These are phyloP conservation scores for Apoda limacodes DNA, from an alignment of 2,888 invertebrate species.

Conservation along the genomic window DNA sequence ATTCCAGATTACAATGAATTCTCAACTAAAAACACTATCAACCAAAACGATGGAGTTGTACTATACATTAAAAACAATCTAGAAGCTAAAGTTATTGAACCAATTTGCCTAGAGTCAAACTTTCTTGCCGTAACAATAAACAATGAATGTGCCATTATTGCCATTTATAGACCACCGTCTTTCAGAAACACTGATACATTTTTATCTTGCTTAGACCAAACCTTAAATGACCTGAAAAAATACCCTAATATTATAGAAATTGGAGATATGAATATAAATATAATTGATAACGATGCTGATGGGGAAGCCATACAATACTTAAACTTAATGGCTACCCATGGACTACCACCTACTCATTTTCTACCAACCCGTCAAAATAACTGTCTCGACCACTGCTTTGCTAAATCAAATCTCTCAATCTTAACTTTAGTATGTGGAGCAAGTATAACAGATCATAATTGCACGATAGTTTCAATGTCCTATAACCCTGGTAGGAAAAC, in stretches of 20 bases:
- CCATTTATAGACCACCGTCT: conserved; percentile 7
- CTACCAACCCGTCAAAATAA: conserved; percentile 5
- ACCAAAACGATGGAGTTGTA: conserved; percentile 8
- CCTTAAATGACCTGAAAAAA: background rate
- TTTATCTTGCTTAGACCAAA: conserved; percentile 4
- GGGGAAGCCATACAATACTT: too few species aligned
- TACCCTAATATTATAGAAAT: background rate
- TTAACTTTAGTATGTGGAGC: conserved; percentile 1
- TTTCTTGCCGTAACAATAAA: conserved; percentile 2
- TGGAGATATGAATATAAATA: background rate
- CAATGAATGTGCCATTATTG: conserved; percentile 5
- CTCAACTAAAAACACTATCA: background rate
- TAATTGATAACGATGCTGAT: background rate
- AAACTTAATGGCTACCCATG: conserved; percentile 4
- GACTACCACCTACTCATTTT: conserved; percentile 4
- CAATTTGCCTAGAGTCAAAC: conserved; percentile 4
- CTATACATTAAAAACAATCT: conserved; percentile 6
- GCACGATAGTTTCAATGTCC: background rate
- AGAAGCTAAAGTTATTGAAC: conserved; percentile 3
- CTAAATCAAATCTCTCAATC: conserved; percentile 1
- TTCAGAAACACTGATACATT: conserved; percentile 3
- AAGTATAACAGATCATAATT: conserved; percentile 3
- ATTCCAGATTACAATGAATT: background rate
- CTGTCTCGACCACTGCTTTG: conserved; percentile 4
- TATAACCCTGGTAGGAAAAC: too few species aligned